Conservation (phyloP, 2,797 vertebrate genomes). For the Cirrhinus mrigala region DNA sequence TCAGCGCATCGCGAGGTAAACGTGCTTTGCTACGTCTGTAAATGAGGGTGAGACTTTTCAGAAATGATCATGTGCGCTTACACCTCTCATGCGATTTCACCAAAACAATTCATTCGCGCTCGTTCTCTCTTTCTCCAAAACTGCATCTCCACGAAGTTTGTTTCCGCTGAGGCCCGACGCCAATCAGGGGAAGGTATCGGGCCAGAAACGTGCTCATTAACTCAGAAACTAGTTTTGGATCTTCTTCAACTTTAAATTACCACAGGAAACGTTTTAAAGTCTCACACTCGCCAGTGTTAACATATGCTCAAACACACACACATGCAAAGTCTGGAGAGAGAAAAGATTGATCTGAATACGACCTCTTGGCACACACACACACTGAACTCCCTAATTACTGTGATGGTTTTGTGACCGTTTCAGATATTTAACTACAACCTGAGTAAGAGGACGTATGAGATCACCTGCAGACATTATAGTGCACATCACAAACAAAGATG, state of each 20-base stretch:
- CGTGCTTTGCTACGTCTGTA: slow-evolving; percentile 1
- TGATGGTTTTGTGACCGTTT: slow-evolving; percentile 3
- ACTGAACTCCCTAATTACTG: slow-evolving; percentile 49
- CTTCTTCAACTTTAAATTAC: slow-evolving; percentile 2
- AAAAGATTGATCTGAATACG: slow-evolving; percentile 2
- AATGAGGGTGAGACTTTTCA: slow-evolving; percentile 37
- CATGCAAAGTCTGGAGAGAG: slow-evolving; percentile 23
- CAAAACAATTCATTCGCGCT: neutral
- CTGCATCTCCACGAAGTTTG: neutral
- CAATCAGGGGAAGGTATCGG: neutral
- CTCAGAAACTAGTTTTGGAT: slow-evolving; percentile 36
- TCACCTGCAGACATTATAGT: neutral
- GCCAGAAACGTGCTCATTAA: slow-evolving; percentile 25
- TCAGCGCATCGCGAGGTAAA: slow-evolving; percentile 1
- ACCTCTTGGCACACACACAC: slow-evolving; percentile 44
- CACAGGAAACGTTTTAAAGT: slow-evolving; percentile 9
- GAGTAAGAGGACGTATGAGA: neutral
- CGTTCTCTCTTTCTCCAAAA: neutral
- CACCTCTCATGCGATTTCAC: slow-evolving; percentile 24
- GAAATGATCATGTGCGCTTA: slow-evolving; percentile 30
- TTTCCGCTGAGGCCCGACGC: neutral
- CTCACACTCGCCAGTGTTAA: neutral
- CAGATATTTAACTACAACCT: neutral
- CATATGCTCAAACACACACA: slow-evolving; percentile 40
- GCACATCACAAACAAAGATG: neutral